Evolutionary conservation across 2,888 invertebrate genomes (phyloP), one percentile per base, ranked within the genome.

Genomic region (Meiosimyza platycephala): DNA sequence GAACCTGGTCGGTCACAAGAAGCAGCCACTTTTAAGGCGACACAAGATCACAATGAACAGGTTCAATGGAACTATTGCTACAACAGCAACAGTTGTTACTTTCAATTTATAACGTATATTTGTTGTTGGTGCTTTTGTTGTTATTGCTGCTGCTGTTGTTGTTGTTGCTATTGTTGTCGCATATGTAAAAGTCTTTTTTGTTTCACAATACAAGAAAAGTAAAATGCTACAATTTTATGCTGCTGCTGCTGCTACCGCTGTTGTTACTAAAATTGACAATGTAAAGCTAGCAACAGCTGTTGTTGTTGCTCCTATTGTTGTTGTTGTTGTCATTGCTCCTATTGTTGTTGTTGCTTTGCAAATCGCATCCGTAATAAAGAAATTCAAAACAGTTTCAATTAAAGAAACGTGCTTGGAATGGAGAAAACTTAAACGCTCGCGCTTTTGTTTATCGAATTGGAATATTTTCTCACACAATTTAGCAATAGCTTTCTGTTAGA

Each of bases 11-110:
- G 51, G 52, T 63, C 40, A 40, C 59, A 33, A 47, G 50, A 22
- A 33, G 52, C 16, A 52, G 48, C n/a, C 51, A 69, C n/a, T 40
- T 40, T 40, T 9, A 28, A 67, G 40, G 40, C 40, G 40, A 40
- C 72, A 78, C 74, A 79, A 80, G 54, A 68, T 52, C 51, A 72
- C 74, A 55, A 59, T 59, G 16, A 40, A 40, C 40, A 40, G 40
- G 6, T 40, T 9, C 40, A 40, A 9, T 40, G 40, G 9, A 40
- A 6, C 40, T 40, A 9, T 40, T 40, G 40, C 40, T 40, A 63
- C 48, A 40, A 62, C 40, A 66, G 9, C 16, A 57, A 57, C 48
- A 22, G 68, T 50, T 68, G 59, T 68, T 68, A 68, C 68, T 68
- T 68, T 68, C 68, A 68, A 68, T 59, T 68, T 50, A 68, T 59